Conservation (phyloP, 2,113 vertebrate genomes). For the Mesembrinibis cayennensis region DNA sequence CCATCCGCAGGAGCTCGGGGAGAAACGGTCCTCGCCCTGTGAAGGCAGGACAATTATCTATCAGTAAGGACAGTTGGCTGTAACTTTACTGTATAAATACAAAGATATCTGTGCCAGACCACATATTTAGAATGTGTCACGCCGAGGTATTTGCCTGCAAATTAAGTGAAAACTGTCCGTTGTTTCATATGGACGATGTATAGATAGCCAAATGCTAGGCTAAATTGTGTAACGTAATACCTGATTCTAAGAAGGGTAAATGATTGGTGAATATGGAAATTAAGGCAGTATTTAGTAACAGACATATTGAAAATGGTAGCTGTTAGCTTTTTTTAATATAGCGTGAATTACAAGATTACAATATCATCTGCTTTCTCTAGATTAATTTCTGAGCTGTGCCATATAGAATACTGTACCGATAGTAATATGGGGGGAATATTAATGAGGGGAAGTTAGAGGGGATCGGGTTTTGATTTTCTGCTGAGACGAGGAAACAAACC, state of each 20-base stretch:
- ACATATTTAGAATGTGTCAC: not conserved
- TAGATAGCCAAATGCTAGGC: not conserved
- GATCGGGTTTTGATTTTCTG: not conserved
- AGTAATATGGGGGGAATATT: not conserved
- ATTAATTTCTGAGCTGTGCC: not conserved
- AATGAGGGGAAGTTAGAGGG: not conserved
- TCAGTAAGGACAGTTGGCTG: not conserved
- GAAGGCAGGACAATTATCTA: not conserved
- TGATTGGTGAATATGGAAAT: not conserved
- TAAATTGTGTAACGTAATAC: not conserved
- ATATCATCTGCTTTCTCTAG: not conserved
- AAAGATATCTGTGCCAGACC: not conserved
- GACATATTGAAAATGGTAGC: not conserved
- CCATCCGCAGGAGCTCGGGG: not conserved
- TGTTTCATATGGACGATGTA: not conserved
- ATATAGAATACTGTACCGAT: not conserved
- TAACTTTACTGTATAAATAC: not conserved
- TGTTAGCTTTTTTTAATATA: not conserved
- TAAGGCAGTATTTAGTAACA: not conserved
- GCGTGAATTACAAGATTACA: not conserved
- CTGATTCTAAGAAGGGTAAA: not conserved
- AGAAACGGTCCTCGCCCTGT: not conserved
- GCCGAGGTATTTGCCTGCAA: not conserved
- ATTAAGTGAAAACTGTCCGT: not conserved
- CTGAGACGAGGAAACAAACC: not conserved